Base-by-base conservation (phyloP, 2,888 invertebrate species). In the Apotomis capreana region DNA sequence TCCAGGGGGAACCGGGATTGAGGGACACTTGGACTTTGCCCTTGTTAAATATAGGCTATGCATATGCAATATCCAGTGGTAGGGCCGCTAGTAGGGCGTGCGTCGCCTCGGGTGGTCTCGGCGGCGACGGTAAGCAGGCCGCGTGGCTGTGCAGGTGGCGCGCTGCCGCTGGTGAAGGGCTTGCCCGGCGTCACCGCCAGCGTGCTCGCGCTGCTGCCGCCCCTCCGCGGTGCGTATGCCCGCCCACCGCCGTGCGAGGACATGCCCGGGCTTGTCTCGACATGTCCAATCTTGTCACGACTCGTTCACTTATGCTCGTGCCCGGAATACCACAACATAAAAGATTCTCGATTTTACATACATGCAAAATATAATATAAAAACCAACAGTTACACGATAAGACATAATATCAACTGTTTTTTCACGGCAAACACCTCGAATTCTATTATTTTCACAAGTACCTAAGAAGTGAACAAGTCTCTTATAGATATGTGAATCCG, bases 141-240 rank as follows among this genome's bases (percentile, higher is more conserved):
- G 77, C 75, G 80, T 81, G 84, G 70, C 81, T 86, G 26, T 87
- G 87, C 87, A 88, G 90, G 84, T 84, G 79, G 59, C 80, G 83
- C 74, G 84, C 83, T 84, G 87, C 89, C 87, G 85, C 86, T 88
- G 79, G 87, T 90, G 82, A 93, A 93, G 87, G 93, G 93, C 78
- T 90, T 93, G 91, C 92, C 93, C 83, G 89, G 93, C 76, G 93
- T 94, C 73, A 93, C 92, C 73, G 85, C 88, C 79, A 85, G 90
- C 87, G 85, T 93, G 80, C 94, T 95, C 89, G 95, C 95, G 89
- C 95, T 96, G 87, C 94, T 95, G 87, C 95, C 95, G 79, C 95
- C 95, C 84, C 95, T 95, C 87, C 95, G 95, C 85, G 97, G 97
- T 97, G 92, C 91, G 94, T 91, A 85, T 75, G 77, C 26, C 44